Base-by-base conservation (phyloP, 2,888 invertebrate genomes). In the Germaria angustata region DNA sequence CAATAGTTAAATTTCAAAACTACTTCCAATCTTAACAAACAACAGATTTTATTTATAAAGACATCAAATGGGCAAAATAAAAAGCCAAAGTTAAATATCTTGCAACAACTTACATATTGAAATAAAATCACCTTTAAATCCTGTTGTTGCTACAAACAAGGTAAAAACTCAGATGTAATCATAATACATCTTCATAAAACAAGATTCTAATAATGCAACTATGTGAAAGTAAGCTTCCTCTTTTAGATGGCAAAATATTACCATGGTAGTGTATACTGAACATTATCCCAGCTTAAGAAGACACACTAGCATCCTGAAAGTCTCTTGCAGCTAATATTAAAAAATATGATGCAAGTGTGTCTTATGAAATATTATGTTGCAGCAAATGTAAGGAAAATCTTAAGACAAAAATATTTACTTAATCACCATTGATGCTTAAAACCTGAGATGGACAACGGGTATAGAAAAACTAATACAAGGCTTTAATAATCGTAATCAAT, bases 401-500 rank as follows among this genome's bases (percentile, higher is more conserved):
- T 61, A 44, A 55, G 44, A 44, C 15, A 53, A 69, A 69, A 66
- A 61, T 59, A 17, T 28, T 3, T 28, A 28, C 55, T 65, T 65
- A 63, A 69, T 69, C 77, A 34, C 32, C 49, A 66, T 34, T 39
- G 46, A 46, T 28, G 57, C 41, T 22, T 51, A 28, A 22, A 36
- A 15, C 4, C n/a, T 51, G 22, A 15, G 7, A 36, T 8, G 20
- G 34, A 22, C 36, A 34, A 20, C 15, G 6, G 39, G 39, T n/a
- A 22, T 7, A 44, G 24, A 17, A 65, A 44, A 63, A 53, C 53
- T 22, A 65, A 72, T 39, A 39, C n/a, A 53, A 24, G 36, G 53
- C 44, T 71, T n/a, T 55, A 69, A 53, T 53, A 71, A 69, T 53
- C 75, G 44, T 44, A 63, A 63, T 53, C 65, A 66, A 75, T 66